A percentile compares a stretch with the other conserved stretches of the same genome.
Conservation (phyloP, 1,140 invertebrate species). For the Drosophila obscura region DNA sequence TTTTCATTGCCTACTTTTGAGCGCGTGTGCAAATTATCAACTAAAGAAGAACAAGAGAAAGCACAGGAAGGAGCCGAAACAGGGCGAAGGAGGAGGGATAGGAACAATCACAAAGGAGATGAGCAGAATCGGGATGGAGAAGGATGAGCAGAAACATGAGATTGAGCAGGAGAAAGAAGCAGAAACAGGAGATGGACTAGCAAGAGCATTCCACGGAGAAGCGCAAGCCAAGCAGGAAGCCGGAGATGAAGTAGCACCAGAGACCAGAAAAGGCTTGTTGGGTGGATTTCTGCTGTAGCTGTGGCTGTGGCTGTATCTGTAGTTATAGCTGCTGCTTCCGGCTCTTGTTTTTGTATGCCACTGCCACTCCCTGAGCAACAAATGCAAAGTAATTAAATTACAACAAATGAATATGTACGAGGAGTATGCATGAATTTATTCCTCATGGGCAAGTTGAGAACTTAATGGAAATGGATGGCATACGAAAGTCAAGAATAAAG, state of each 20-base stretch:
- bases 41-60: neutral
- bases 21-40: constrained; percentile 54
- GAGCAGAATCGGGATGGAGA: neutral
- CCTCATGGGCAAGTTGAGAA: neutral
- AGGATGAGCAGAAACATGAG: neutral
- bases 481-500: constrained; percentile 12
- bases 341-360: neutral
- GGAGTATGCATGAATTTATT: constrained; percentile 13
- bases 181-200: neutral
- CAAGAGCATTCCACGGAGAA: too few relatives aligned
- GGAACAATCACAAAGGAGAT: too few relatives aligned
- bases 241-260: too few relatives aligned
- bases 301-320: neutral
- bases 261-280: constrained; percentile 13
- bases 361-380: constrained; percentile 8
- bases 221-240: too few relatives aligned
- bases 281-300: constrained; percentile 20
- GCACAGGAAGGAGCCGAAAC: constrained; percentile 2
- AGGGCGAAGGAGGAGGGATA: neutral
- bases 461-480: neutral
- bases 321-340: too few relatives aligned
- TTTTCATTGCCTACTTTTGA: constrained; percentile 74
- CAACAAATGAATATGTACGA: constrained; percentile 19
- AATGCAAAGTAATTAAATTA: constrained; percentile 41
- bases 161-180: neutral